phyloP scores from a whole-genome alignment of 2,888 invertebrate species.

The Folsomia manolachei region DNA sequence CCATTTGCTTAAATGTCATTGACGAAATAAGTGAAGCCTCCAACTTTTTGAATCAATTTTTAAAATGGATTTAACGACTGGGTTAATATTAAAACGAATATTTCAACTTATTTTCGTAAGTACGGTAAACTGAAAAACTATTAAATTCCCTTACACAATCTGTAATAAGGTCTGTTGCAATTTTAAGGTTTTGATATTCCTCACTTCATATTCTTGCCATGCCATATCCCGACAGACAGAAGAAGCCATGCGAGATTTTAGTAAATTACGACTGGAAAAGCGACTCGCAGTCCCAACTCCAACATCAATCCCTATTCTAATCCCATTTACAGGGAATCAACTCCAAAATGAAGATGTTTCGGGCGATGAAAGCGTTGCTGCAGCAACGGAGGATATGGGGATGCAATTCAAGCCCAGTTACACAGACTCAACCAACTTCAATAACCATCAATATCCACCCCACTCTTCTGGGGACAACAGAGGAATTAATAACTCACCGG shows the following conservation, averaged over 20 bases:
- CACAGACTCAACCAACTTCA: neutral
- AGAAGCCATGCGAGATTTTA: slow-evolving; percentile 10
- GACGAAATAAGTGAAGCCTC: too few species aligned
- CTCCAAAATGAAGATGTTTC: neutral
- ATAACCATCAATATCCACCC: too few species aligned
- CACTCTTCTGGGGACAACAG: neutral
- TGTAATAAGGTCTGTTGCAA: too few species aligned
- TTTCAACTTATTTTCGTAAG: too few species aligned
- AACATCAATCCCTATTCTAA: neutral
- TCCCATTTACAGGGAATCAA: neutral
- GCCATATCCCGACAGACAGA: neutral
- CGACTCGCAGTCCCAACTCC: neutral
- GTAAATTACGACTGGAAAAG: slow-evolving; percentile 11
- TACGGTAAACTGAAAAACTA: too few species aligned
- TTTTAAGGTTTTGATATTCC: too few species aligned
- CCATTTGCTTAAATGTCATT: too few species aligned
- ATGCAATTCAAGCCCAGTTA: neutral
- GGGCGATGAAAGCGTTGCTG: neutral
- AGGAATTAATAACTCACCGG: neutral
- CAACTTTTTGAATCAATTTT: too few species aligned
- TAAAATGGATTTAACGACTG: too few species aligned
- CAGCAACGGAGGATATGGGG: slow-evolving; percentile 4
- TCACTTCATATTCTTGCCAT: too few species aligned
- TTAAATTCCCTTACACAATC: too few species aligned
- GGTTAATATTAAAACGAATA: too few species aligned